A percentile compares a stretch with the other conserved stretches of the same genome.
These are phyloP conservation scores for Shinisaurus crocodilurus DNA, from an alignment of 2,113 vertebrate genomes.

Conservation along the genomic window DNA sequence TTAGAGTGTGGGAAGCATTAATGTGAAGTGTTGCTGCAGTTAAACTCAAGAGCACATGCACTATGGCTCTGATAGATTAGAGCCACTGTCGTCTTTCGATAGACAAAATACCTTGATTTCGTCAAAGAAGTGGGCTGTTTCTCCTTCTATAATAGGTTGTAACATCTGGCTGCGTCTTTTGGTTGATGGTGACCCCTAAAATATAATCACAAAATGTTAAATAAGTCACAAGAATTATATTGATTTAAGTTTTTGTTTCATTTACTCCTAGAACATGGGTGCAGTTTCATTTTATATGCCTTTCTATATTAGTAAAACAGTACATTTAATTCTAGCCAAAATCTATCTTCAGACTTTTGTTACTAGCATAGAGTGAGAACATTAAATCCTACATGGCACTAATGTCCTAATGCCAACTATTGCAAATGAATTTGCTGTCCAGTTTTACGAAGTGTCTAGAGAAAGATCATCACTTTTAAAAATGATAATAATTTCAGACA, in stretches of 20 bases:
- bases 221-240: neutral
- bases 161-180: conserved; percentile 92
- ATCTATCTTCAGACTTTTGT: neutral
- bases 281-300: conserved; percentile 26
- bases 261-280: conserved; percentile 4
- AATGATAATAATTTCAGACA: neutral
- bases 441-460: neutral
- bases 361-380: neutral
- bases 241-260: neutral
- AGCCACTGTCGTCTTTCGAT: neutral
- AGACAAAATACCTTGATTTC: conserved; percentile 87
- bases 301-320: neutral
- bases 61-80: neutral
- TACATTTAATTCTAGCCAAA: conserved; percentile 13
- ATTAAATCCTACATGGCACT: neutral
- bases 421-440: neutral
- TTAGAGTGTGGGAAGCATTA: neutral
- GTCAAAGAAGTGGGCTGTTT: conserved; percentile 97
- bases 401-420: neutral
- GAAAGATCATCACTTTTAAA: neutral
- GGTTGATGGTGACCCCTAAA: conserved; percentile 92
- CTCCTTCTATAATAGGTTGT: conserved; percentile 97
- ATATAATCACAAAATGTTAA: conserved; percentile 9
- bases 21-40: neutral
- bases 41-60: neutral